Percentiles rank a stretch among this genome's conserved stretches.
These are phyloP conservation scores for Nemotelus nigrinus DNA, from an alignment of 2,888 invertebrate genomes.

Conservation along the genomic window DNA sequence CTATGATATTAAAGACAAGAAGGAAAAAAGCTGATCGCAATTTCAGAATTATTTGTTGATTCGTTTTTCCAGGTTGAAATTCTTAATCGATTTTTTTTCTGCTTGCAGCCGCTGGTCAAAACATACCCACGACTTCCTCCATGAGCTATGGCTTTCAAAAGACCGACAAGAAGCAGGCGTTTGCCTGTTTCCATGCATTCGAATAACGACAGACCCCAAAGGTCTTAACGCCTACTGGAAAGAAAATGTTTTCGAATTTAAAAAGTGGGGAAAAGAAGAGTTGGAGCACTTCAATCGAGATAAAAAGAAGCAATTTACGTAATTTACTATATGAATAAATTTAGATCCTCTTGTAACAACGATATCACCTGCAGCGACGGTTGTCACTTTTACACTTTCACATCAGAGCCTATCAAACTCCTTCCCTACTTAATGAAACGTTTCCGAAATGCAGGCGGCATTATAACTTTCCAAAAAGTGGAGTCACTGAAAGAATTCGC, in stretches of 20 bases:
- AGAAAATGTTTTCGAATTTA: constrained; percentile 65
- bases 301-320: constrained; percentile 64
- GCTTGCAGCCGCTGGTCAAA: constrained; percentile 72
- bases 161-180: constrained; percentile 66
- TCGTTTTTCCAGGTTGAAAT: too few species aligned
- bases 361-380: neutral
- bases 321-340: constrained; percentile 43
- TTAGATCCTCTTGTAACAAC: neutral
- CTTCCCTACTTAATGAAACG: constrained; percentile 74
- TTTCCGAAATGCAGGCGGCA: constrained; percentile 72
- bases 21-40: too few species aligned
- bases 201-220: constrained; percentile 60
- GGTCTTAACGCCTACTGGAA: constrained; percentile 63
- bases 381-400: constrained; percentile 72
- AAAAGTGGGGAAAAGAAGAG: constrained; percentile 57
- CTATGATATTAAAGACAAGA: too few species aligned
- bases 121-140: constrained; percentile 70
- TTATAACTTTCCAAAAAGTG: constrained; percentile 67
- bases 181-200: constrained; percentile 64
- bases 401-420: constrained; percentile 73
- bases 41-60: too few species aligned
- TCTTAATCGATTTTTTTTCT: neutral
- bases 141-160: constrained; percentile 71
- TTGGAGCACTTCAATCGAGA: constrained; percentile 61
- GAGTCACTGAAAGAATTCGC: constrained; percentile 67